Percentiles rank a stretch among this genome's conserved stretches.
These are phyloP conservation scores for Eulemur rufifrons DNA, from an alignment of 2,113 vertebrate genomes.

Conservation along the genomic window DNA sequence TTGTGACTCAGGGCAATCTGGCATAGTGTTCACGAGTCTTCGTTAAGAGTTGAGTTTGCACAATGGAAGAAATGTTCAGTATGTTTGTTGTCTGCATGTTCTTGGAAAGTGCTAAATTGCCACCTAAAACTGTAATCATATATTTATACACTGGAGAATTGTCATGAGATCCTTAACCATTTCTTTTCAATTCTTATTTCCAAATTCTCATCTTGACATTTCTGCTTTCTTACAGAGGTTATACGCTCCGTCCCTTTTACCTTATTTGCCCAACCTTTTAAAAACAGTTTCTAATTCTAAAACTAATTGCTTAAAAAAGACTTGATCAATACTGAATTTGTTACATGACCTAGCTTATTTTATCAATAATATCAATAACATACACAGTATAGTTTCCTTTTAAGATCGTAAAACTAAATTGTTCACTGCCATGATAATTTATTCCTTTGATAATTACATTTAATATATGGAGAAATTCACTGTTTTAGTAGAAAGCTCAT, in stretches of 20 bases:
- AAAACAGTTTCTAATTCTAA: not conserved
- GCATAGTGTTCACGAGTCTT: not conserved
- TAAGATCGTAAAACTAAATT: not conserved
- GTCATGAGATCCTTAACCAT: not conserved
- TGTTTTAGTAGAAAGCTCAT: not conserved
- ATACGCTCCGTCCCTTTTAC: not conserved
- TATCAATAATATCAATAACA: not conserved
- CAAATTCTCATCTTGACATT: not conserved
- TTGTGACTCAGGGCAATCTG: constrained; percentile 64
- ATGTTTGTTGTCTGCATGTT: constrained; percentile 53
- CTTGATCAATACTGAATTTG: not conserved
- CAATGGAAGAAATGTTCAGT: constrained; percentile 36
- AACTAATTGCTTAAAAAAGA: constrained; percentile 4
- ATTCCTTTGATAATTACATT: not conserved
- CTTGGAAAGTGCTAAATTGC: constrained; percentile 53
- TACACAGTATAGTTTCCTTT: not conserved
- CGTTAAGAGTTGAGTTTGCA: not conserved
- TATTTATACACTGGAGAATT: constrained; percentile 20
- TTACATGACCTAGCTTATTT: not conserved
- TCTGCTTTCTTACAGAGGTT: not conserved
- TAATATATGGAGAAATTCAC: not conserved
- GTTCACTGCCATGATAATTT: not conserved
- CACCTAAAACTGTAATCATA: constrained; percentile 34
- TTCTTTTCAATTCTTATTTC: constrained; percentile 7
- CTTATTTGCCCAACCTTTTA: not conserved